phyloP scores from a whole-genome alignment of 2,113 vertebrate genomes.

The Tachycineta bicolor region DNA sequence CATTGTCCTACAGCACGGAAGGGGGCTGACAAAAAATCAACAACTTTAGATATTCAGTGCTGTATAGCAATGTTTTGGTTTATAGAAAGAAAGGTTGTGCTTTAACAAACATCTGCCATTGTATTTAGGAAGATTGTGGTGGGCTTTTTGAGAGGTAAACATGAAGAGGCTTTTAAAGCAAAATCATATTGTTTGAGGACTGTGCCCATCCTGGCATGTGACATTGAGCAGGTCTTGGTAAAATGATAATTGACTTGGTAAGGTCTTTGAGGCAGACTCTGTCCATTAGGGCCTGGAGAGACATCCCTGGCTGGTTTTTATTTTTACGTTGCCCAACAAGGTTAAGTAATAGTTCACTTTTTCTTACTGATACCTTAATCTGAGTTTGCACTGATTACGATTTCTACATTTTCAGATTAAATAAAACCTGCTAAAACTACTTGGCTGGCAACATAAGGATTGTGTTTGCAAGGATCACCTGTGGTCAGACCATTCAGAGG shows the following conservation, averaged over 20 bases:
- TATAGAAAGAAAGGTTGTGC: neutral
- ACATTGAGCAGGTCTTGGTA: neutral
- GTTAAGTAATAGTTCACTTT: neutral
- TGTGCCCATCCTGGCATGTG: neutral
- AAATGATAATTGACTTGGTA: neutral
- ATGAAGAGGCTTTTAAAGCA: neutral
- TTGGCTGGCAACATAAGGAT: neutral
- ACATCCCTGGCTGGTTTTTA: neutral
- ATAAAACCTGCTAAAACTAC: neutral
- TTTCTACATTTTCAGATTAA: neutral
- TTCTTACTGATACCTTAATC: neutral
- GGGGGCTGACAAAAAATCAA: neutral
- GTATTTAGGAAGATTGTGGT: neutral
- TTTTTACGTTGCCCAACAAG: neutral
- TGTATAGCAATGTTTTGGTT: neutral
- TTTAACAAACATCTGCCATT: neutral
- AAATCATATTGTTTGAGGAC: neutral
- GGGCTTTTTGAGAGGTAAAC: neutral
- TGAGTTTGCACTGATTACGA: neutral
- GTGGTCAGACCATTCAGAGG: neutral
- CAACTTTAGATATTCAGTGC: neutral
- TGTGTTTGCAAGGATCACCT: neutral
- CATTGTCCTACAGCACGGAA: neutral
- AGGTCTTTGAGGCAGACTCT: neutral
- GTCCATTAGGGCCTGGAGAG: neutral